Conservation (phyloP, 2,888 invertebrate species). For the Andrena hattorfiana region DNA sequence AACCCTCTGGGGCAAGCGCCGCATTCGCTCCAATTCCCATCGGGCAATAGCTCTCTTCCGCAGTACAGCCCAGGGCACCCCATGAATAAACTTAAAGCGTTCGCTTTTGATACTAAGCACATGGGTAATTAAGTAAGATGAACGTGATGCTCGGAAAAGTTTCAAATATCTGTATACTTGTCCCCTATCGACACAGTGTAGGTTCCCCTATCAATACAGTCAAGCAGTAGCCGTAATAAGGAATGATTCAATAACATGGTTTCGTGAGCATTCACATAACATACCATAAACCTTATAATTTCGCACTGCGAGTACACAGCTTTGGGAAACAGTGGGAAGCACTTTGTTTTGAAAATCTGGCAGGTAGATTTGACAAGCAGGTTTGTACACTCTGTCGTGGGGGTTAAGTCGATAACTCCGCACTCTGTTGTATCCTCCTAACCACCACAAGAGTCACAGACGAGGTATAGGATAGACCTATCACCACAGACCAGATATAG, state of each 20-base stretch:
- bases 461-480: no score
- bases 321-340: neutral
- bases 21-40: slow-evolving; percentile 92
- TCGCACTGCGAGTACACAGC: neutral
- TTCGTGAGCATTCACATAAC: neutral
- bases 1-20: slow-evolving; percentile 95
- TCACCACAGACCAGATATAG: no score
- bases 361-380: neutral
- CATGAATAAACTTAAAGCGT: slow-evolving; percentile 66
- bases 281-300: neutral
- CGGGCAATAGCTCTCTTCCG: slow-evolving; percentile 89
- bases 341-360: slow-evolving; percentile 2
- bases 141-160: neutral
- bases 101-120: slow-evolving; percentile 42
- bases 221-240: neutral
- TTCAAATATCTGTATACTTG: neutral
- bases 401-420: no score
- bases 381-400: slow-evolving; percentile 25
- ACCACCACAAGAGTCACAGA: no score
- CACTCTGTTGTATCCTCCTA: no score
- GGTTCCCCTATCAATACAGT: neutral
- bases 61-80: slow-evolving; percentile 94
- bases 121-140: slow-evolving; percentile 12
- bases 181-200: neutral
- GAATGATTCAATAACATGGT: neutral